Percentiles rank a stretch among this genome's conserved stretches.
These are phyloP conservation scores for Helostoma temminkii DNA, from an alignment of 2,797 vertebrate genomes.

Conservation along the genomic window DNA sequence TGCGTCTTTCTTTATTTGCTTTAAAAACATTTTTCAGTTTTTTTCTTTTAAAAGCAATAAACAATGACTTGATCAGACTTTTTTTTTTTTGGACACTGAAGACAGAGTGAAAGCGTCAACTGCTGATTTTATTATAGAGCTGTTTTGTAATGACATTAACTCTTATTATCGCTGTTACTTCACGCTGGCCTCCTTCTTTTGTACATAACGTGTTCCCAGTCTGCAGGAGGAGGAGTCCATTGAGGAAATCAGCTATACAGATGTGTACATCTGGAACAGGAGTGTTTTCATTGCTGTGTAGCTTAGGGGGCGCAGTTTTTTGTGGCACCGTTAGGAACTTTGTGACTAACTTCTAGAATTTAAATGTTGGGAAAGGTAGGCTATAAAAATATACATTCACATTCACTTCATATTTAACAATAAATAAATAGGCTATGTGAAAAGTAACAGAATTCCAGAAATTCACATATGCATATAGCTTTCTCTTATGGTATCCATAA, in stretches of 20 bases:
- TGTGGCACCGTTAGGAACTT: conserved; percentile 56
- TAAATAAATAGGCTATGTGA: background rate
- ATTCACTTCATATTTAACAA: no score
- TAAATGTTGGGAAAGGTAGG: background rate
- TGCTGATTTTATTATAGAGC: background rate
- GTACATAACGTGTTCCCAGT: conserved; percentile 41
- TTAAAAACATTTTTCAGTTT: background rate
- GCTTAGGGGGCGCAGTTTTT: conserved; percentile 75
- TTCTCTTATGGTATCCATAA: background rate
- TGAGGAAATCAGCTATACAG: conserved; percentile 68
- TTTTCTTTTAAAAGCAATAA: no score
- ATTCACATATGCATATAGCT: background rate
- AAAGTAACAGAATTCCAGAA: background rate
- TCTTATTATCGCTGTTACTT: background rate
- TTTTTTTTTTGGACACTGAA: conserved; percentile 21
- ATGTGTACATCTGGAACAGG: conserved; percentile 82
- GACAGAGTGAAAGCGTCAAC: background rate
- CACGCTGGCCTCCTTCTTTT: conserved; percentile 12
- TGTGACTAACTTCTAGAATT: background rate
- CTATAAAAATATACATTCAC: no score
- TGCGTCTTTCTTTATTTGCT: fast-evolving
- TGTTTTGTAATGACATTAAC: background rate
- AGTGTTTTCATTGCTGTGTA: conserved; percentile 17
- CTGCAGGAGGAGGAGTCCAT: conserved; percentile 64
- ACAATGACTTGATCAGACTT: background rate